Evolutionary conservation across 1,140 invertebrate species (phyloP), one percentile per base, ranked within the genome.

Genomic region (Antheraea mylitta): DNA sequence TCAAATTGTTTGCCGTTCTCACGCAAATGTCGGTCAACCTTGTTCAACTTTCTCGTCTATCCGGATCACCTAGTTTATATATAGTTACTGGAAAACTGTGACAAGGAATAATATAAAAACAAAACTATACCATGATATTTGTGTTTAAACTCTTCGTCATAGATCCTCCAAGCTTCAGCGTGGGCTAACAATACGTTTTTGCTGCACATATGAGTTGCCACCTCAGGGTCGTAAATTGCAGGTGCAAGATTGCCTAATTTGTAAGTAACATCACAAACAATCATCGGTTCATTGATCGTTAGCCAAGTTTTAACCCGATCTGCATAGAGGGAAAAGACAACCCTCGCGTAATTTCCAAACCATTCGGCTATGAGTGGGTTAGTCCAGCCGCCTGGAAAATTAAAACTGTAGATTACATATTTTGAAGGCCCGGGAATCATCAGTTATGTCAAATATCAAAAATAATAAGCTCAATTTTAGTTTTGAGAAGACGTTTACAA

Each of bases 211-310:
- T 94, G 94, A 16, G 86, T 80, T 0, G 81, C 92, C 13, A 92
- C 81, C 1, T 92, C 91, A 0, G 85, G 79, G 67, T 89, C 87
- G 62, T 90, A 81, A 4, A 89, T 82, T 0, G 83, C 83, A 0
- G 93, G 93, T 0, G 93, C 93, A 72, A 92, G 83, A 11, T 80
- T 82, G 38, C 88, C 88, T 3, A 78, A 79, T 18, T 92, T 92
- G 79, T 95, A 95, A 8, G 92, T 92, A 9, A 80, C 75, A 37
- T 93, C 86, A 62, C 94, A 95, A 3, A 94, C 78, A 22, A 93
- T 88, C 70, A 92, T 85, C 0, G 95, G 94, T 80, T 96, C 95
- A 76, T 96, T 96, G 53, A 96, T 92, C 0, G 95, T 96, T 3
- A 94, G 92, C 94, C 95, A 96, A 58, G 85, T 74, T 64, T 93